phyloP scores from a whole-genome alignment of 2,797 vertebrate genomes.

The Labeo calbasu region DNA sequence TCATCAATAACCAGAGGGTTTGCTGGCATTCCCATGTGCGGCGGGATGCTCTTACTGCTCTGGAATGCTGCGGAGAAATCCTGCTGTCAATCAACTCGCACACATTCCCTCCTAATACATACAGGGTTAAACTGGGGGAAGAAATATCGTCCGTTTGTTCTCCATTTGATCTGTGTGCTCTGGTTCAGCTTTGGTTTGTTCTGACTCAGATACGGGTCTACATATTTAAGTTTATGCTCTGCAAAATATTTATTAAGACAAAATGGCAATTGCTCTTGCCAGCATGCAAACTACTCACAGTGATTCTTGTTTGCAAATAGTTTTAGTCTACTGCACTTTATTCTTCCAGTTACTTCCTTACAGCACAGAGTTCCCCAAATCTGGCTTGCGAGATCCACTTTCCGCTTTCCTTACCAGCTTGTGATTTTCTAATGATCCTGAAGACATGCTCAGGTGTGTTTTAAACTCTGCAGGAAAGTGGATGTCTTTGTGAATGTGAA shows the following conservation, averaged over 20 bases:
- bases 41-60: conserved; percentile 31
- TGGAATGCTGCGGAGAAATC: conserved; percentile 57
- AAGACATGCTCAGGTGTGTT: too few relatives aligned
- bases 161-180: neutral
- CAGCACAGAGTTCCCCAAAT: too few relatives aligned
- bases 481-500: too few relatives aligned
- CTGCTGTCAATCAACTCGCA: conserved; percentile 43
- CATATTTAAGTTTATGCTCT: neutral
- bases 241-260: neutral
- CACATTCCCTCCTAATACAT: neutral
- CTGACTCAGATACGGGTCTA: neutral
- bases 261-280: too few relatives aligned
- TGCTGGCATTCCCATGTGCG: conserved; percentile 57
- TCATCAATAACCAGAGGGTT: conserved; percentile 67
- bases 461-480: too few relatives aligned
- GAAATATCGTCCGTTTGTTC: neutral
- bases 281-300: neutral
- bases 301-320: neutral
- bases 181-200: neutral
- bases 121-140: neutral
- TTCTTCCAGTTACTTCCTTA: neutral
- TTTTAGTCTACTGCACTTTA: neutral
- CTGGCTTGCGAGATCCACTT: too few relatives aligned
- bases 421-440: too few relatives aligned
- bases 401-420: too few relatives aligned